Evolutionary conservation across 2,888 invertebrate species (phyloP), one percentile per base, ranked within the genome.

Genomic region (Amblyteles armatorius): DNA sequence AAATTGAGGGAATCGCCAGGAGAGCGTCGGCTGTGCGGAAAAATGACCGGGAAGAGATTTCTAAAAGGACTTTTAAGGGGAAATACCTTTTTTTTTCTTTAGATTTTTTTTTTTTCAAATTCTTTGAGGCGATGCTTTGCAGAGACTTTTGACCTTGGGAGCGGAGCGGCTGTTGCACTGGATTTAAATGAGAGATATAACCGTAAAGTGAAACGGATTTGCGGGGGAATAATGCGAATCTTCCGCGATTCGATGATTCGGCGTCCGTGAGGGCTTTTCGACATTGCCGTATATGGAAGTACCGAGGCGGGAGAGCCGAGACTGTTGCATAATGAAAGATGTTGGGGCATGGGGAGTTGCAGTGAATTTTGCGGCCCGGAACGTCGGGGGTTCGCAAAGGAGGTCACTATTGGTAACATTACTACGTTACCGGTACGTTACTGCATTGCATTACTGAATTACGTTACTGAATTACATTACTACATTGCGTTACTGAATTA

Each of bases 201-300:
- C 16, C 44, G 44, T 44, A 13, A 57, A 11, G 13, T 9, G 3
- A 63, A 9, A 4, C 11, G 33, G 9, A 57, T 36, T 55, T 44
- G 2, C 22, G 26, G 22, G 55, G 22, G 57, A 72, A 40, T 72
- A 13, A 57, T 36, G 16, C 0, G 36, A 5, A 36, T 36, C 29
- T 55, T 57, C 22, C 11, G 55, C 26, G 57, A 40, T 40, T 57
- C 73, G 44, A 60, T 52, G 16, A 40, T 72, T 57, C 13, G 33
- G 57, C 40, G 73, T 44, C 48, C 74, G 60, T 57, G 74, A 13
- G 60, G 29, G 3, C 26, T 57, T 26, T 22, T 73, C 73, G 60
- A 60, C 40, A n/a, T 40, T 6, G 9, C 73, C 73, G 44, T 60
- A 73, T 73, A 65, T 48, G 77, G 68, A 65, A 67, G 5, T 77